These are phyloP conservation scores for Oryzias dopingdopingensis DNA, from an alignment of 2,797 vertebrate genomes.

Conservation along the genomic window DNA sequence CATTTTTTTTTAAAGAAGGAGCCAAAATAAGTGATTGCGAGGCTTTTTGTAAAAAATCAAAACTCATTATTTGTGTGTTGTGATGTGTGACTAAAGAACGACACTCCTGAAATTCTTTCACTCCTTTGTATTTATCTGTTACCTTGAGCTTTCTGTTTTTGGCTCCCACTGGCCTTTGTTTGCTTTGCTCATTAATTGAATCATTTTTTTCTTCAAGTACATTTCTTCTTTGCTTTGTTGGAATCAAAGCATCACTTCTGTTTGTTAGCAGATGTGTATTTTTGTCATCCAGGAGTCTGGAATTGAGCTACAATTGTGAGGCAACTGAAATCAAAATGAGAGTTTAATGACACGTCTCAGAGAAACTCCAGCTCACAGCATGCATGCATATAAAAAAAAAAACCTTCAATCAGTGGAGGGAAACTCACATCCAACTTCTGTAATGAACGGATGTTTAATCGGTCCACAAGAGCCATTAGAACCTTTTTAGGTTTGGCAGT, in stretches of 20 bases:
- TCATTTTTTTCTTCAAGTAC: constrained; percentile 7
- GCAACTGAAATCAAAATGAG: constrained; percentile 20
- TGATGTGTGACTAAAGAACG: constrained; percentile 39
- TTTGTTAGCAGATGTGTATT: constrained; percentile 28
- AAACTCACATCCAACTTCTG: no score
- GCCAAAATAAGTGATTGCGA: neutral
- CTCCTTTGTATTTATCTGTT: constrained; percentile 7
- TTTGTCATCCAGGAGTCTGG: constrained; percentile 12
- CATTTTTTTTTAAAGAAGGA: neutral
- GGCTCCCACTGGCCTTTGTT: constrained; percentile 9
- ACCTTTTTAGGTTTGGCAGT: no score
- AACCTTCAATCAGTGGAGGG: neutral
- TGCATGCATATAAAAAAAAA: neutral
- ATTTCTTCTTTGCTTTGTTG: constrained; percentile 15
- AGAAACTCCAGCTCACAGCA: neutral
- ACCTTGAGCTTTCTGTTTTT: constrained; percentile 3
- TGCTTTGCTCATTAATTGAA: constrained; percentile 27
- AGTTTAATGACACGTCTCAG: constrained; percentile 7
- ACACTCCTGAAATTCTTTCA: constrained; percentile 11
- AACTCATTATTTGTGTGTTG: constrained; percentile 10
- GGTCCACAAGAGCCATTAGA: no score
- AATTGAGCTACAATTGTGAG: constrained; percentile 17
- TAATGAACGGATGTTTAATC: no score
- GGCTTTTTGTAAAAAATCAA: constrained; percentile 21
- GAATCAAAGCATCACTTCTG: constrained; percentile 29